Conservation (phyloP, 2,113 vertebrate genomes). For the Crotophaga sulcirostris region DNA sequence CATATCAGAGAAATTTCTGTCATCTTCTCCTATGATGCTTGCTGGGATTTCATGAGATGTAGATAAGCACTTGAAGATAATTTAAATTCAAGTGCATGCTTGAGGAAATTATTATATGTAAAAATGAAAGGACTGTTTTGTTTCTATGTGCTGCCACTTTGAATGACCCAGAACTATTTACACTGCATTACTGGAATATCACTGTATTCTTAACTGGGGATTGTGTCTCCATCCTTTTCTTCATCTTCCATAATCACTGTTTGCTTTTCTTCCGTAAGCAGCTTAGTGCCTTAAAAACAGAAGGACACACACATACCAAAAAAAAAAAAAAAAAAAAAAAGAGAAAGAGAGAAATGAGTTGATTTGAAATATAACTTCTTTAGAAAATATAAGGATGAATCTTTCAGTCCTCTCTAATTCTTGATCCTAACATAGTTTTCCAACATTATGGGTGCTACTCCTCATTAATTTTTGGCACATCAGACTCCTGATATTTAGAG, state of each 20-base stretch:
- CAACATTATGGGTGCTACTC: neutral
- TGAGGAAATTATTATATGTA: slow-evolving; percentile 6
- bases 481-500: neutral
- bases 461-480: neutral
- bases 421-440: neutral
- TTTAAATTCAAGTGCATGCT: neutral
- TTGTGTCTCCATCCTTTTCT: slow-evolving; percentile 81
- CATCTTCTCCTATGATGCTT: neutral
- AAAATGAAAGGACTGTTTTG: neutral
- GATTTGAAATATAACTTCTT: neutral
- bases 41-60: neutral
- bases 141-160: slow-evolving; percentile 14
- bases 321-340: neutral
- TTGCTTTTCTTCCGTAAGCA: slow-evolving; percentile 78
- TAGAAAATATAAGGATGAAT: neutral
- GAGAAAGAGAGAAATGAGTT: neutral
- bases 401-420: neutral
- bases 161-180: slow-evolving; percentile 62
- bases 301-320: neutral
- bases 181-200: slow-evolving; percentile 8
- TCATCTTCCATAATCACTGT: slow-evolving; percentile 86
- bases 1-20: neutral
- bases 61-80: neutral
- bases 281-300: slow-evolving; percentile 77
- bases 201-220: slow-evolving; percentile 56